phyloP scores from a whole-genome alignment of 2,888 invertebrate species.

The Phoenoteleia sp. region DNA sequence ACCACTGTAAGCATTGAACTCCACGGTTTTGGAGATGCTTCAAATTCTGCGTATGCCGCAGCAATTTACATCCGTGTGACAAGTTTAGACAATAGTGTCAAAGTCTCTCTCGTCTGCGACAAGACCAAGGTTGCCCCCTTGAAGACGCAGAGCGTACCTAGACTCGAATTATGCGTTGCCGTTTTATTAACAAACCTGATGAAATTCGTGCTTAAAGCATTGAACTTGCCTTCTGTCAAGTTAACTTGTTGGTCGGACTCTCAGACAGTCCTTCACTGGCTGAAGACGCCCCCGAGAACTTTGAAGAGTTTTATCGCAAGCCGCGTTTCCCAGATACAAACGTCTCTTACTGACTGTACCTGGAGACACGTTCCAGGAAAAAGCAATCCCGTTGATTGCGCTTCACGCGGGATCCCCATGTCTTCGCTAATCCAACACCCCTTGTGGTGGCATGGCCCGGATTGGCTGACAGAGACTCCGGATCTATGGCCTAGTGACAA shows the following conservation, averaged over 20 bases:
- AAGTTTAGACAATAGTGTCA: not conserved
- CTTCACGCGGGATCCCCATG: too few species aligned
- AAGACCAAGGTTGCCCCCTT: not conserved
- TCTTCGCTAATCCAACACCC: too few species aligned
- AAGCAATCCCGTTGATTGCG: too few species aligned
- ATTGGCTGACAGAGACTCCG: too few species aligned
- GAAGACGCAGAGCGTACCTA: not conserved
- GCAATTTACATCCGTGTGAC: not conserved
- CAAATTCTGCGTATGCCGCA: not conserved
- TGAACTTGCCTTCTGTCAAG: not conserved
- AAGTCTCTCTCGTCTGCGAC: not conserved
- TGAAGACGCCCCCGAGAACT: too few species aligned
- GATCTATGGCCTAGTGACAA: too few species aligned
- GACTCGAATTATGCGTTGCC: constrained; percentile 62
- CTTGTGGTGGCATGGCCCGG: too few species aligned
- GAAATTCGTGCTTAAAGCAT: not conserved
- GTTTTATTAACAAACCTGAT: not conserved
- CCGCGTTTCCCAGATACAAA: too few species aligned
- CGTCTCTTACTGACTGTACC: too few species aligned
- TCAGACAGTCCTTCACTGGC: not conserved
- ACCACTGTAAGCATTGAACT: not conserved
- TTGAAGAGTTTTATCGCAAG: too few species aligned
- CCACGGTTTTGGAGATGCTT: not conserved
- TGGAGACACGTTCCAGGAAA: too few species aligned
- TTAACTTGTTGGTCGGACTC: constrained; percentile 17